Percentiles rank a stretch among this genome's conserved stretches.
These are phyloP conservation scores for Rambutsinella grinnellia DNA, from an alignment of 2,888 invertebrate genomes.

Conservation along the genomic window DNA sequence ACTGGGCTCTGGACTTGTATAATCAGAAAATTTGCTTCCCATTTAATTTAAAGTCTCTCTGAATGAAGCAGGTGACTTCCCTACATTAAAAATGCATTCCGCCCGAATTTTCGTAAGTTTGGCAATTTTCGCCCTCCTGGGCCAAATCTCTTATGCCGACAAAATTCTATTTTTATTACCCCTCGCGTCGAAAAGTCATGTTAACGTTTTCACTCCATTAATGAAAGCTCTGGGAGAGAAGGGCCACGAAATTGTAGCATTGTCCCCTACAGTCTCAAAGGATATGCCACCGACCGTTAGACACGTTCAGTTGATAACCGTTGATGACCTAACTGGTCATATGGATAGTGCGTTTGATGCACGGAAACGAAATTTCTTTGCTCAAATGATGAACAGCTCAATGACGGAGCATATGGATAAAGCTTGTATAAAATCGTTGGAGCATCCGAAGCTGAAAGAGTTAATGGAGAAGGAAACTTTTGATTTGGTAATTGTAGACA, in stretches of 20 bases:
- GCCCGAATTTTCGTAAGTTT: no score
- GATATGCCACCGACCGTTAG: conserved; percentile 69
- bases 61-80: no score
- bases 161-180: conserved; percentile 61
- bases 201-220: conserved; percentile 70
- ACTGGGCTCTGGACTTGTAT: no score
- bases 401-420: conserved; percentile 13
- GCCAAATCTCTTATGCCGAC: no score
- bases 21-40: no score
- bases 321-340: conserved; percentile 35
- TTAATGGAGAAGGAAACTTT: conserved; percentile 53
- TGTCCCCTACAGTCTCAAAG: conserved; percentile 67
- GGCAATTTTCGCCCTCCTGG: no score
- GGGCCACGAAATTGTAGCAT: conserved; percentile 67
- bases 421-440: conserved; percentile 19
- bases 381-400: conserved; percentile 9
- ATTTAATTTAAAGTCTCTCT: no score
- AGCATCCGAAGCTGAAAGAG: conserved; percentile 8
- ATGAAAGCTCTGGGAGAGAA: conserved; percentile 64
- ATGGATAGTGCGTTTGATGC: conserved; percentile 26
- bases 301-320: conserved; percentile 49
- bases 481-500: conserved; percentile 67
- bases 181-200: conserved; percentile 63
- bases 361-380: background rate
- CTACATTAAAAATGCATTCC: no score